Percentiles rank a stretch among this genome's conserved stretches.
Evolutionary conservation across 2,113 vertebrate species (phyloP).

Genomic region (Theristicus caerulescens): DNA sequence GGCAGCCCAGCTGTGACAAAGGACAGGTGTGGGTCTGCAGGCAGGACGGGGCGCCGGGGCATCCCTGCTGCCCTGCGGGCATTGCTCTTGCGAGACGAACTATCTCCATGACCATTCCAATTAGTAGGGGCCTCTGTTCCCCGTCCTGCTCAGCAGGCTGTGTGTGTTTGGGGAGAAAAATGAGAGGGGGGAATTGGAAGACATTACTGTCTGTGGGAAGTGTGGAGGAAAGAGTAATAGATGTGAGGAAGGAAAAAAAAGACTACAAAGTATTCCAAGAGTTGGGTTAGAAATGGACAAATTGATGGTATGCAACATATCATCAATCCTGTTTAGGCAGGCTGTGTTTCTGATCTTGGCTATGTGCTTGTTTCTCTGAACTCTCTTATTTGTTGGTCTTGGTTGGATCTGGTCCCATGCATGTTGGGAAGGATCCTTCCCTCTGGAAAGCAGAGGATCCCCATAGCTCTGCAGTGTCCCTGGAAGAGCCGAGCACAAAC

Average conservation of each 20-base stretch:
- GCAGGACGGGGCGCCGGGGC: not conserved
- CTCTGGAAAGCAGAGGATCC: not conserved
- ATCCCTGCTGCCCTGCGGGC: not conserved
- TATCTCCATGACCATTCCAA: not conserved
- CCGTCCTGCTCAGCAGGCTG: not conserved
- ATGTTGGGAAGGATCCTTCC: not conserved
- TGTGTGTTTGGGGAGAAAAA: not conserved
- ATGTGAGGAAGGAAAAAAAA: not conserved
- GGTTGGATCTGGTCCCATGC: not conserved
- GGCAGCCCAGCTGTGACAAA: conserved; percentile 66
- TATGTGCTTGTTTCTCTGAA: not conserved
- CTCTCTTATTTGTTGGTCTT: not conserved
- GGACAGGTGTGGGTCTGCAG: conserved; percentile 71
- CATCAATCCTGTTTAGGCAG: not conserved
- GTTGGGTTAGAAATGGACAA: not conserved
- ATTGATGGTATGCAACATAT: not conserved
- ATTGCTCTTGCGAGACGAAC: not conserved
- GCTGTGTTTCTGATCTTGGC: not conserved
- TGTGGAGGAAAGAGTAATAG: not conserved
- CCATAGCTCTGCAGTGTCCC: not conserved
- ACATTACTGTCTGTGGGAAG: not conserved
- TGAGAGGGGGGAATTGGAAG: not conserved
- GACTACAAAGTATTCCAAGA: not conserved
- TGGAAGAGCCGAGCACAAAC: not conserved
- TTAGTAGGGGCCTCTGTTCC: not conserved